Base-by-base conservation (phyloP, 2,113 vertebrate genomes). In the Actinemys pallida region DNA sequence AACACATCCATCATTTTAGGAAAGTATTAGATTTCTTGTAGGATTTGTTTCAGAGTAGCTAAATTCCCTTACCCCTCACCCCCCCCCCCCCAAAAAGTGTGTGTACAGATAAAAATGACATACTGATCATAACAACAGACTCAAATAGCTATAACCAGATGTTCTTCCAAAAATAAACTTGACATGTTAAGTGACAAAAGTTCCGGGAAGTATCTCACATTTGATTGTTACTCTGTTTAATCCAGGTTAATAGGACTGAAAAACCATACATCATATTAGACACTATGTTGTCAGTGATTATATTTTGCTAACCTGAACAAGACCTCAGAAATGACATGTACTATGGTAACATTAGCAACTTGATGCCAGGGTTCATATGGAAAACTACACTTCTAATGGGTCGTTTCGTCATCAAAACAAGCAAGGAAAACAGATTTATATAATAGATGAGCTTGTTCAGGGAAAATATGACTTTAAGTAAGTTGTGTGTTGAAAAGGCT, bases 381-480 rank as follows among this genome's bases (percentile, higher is more conserved):
- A 87, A 65, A 94, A 79, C 93, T 80, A 47, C 88, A 62, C 88
- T 88, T 87, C 92, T 79, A 88, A 83, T 2, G 76, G 94, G 85
- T 91, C 88, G 52, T 12, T 96, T 82, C 90, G 78, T 95, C 87
- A 89, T 62, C 94, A 88, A 94, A 96, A 96, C 88, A 94, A 96
- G 96, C 94, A 94, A 95, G 96, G 96, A 92, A 96, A 97, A 95
- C 1, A 96, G 84, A 89, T 86, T 97, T 90, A 42, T 95, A 54
- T 82, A 93, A 95, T 1, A 92, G 95, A 96, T 96, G 97, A 82
- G 88, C 97, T 98, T 97, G 97, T 98, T 98, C 97, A 99, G 98
- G 98, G 99, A 99, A 99, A 99, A 99, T 98, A 98, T 99, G 99
- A 99, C 98, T 98, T 98, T 98, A 98, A 96, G 97, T 97, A 97